Evolutionary conservation across 1,140 invertebrate genomes (phyloP), one percentile per base, ranked within the genome.

Genomic region (Drosophila burlai): DNA sequence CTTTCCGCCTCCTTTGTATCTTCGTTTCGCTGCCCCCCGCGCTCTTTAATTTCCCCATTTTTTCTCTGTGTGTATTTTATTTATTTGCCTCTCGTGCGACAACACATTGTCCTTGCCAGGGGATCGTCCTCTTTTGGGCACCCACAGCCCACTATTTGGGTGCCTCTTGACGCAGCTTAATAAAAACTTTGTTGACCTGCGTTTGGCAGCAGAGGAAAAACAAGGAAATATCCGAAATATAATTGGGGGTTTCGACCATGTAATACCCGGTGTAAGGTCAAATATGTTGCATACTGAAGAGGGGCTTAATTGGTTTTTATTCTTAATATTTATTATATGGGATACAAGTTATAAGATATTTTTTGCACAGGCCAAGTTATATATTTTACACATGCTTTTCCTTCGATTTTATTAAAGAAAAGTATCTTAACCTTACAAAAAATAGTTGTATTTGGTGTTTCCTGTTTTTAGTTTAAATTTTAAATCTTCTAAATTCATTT

Each of bases 131-230:
- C 38, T 59, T 59, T 57, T n/a, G 43, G 21, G 52, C 21, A 15
- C 43, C 45, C 40, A 66, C 40, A 66, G 24, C 54, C 69, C 36
- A 61, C 71, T 59, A 73, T 61, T 73, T 72, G 67, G 29, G 26
- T 47, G 65, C 73, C 77, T 71, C 64, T 69, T 80, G 71, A 66
- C 69, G 64, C 52, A 71, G 84, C 71, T 85, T 78, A 54, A 85
- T 69, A 82, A 81, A 90, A 89, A 91, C 79, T 90, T 82, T 90
- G 85, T 91, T 89, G 87, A 85, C 86, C 85, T 89, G 85, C 74
- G 68, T 78, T 77, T 87, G 84, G 69, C 84, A 87, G 72, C 61
- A 46, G 47, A 36, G 21, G 15, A 46, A 42, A 61, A 68, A 65
- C 43, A 62, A 60, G 47, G 16, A 55, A 80, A 55, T 45, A 43